Percentiles rank a stretch among this genome's conserved stretches.
Conservation (phyloP, 2,113 vertebrate genomes). For the Megaceryle maxima region DNA sequence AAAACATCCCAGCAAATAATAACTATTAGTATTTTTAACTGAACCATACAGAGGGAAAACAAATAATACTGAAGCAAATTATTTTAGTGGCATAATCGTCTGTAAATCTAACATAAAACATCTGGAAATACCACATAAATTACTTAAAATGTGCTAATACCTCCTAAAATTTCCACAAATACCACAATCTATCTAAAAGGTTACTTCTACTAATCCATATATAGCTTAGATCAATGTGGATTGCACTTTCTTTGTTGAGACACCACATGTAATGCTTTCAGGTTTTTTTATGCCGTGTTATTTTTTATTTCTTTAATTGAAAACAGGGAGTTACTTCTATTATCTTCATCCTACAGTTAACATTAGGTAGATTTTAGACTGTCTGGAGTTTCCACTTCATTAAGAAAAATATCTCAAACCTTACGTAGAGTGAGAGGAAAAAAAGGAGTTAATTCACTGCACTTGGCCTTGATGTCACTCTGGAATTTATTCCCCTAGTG, state of each 20-base stretch:
- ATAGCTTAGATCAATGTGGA: background rate
- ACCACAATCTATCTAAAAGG: background rate
- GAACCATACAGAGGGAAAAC: background rate
- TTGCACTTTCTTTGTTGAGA: background rate
- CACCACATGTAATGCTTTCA: background rate
- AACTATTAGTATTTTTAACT: background rate
- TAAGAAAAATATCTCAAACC: background rate
- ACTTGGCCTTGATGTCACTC: background rate
- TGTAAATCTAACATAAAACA: background rate
- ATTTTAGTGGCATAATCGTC: background rate
- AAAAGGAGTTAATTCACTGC: background rate
- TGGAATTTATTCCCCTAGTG: background rate
- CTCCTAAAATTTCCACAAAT: background rate
- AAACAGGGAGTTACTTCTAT: background rate
- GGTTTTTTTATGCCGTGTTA: background rate
- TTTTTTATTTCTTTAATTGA: background rate
- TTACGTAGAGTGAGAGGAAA: background rate
- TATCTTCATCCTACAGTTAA: background rate
- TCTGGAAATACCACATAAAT: background rate
- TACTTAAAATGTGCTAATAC: background rate
- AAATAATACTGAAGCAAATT: background rate
- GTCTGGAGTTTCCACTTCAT: background rate
- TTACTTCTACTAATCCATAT: background rate
- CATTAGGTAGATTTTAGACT: background rate
- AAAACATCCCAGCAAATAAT: background rate